Conservation (phyloP, 30 jellyfish, hydroid and myxozoan species). For the Cassiopea andromeda region DNA sequence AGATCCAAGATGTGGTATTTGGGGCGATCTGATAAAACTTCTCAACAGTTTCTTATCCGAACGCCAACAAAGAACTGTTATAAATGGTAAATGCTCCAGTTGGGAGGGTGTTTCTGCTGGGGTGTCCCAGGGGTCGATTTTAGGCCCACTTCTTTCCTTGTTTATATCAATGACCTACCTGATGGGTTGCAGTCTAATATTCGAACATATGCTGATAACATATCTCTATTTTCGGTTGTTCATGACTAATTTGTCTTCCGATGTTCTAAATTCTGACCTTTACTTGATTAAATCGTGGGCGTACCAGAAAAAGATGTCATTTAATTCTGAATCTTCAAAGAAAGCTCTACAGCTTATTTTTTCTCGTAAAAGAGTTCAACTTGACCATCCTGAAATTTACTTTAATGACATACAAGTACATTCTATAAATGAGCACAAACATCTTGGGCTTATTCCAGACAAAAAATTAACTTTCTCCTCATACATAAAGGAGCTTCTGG, state of each 20-base stretch:
- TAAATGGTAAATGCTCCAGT: conserved; percentile 34
- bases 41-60: conserved; percentile 28
- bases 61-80: conserved; percentile 14
- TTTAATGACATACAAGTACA: conserved; percentile 26
- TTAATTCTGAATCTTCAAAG: conserved; percentile 1
- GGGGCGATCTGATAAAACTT: conserved; percentile 26
- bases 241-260: conserved; percentile 12
- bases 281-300: conserved; percentile 13
- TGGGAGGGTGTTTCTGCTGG: conserved; percentile 42
- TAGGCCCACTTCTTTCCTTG: conserved; percentile 26
- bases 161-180: conserved; percentile 43
- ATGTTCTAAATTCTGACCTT: conserved; percentile 27
- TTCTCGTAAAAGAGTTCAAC: conserved; percentile 20
- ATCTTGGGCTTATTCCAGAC: conserved; percentile 21
- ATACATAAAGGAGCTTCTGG: conserved; percentile 31
- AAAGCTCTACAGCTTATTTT: conserved; percentile 20
- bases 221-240: conserved; percentile 13
- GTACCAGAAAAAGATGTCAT: not conserved
- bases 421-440: conserved; percentile 39
- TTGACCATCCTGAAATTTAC: conserved; percentile 28
- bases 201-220: conserved; percentile 23
- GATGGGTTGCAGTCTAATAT: conserved; percentile 3
- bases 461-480: conserved; percentile 1
- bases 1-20: not conserved
- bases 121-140: conserved; percentile 48